phyloP scores from a whole-genome alignment of 2,113 vertebrate species.

The western clawed frog (Xenopus tropicalis) region UCB_Xtro_10.0 CM004449.2:93478001-93478500 shows the following conservation, averaged over 20 bases:
- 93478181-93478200: background rate
- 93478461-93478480: slow-evolving; percentile 50
- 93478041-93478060: background rate
- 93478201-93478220: background rate
- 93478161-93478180: too few relatives aligned
- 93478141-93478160: too few relatives aligned
- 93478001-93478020: slow-evolving; percentile 1
- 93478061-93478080: background rate
- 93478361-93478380: slow-evolving; percentile 73
- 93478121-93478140: too few relatives aligned
- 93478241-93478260: slow-evolving; percentile 41
- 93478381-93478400: slow-evolving; percentile 78
- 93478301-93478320: slow-evolving; percentile 42
- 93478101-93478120: background rate
- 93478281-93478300: slow-evolving; percentile 44
- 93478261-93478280: slow-evolving; percentile 13
- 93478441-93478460: slow-evolving; percentile 74
- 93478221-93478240: slow-evolving; percentile 4
- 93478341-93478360: slow-evolving; percentile 54
- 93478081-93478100: background rate
- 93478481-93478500: slow-evolving; percentile 1
- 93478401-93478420: slow-evolving; percentile 69
- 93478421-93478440: slow-evolving; percentile 68
- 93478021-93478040: background rate
- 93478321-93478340: slow-evolving; percentile 23